phyloP scores from a whole-genome alignment of 2,888 invertebrate species.

The Dicycla oo region DNA sequence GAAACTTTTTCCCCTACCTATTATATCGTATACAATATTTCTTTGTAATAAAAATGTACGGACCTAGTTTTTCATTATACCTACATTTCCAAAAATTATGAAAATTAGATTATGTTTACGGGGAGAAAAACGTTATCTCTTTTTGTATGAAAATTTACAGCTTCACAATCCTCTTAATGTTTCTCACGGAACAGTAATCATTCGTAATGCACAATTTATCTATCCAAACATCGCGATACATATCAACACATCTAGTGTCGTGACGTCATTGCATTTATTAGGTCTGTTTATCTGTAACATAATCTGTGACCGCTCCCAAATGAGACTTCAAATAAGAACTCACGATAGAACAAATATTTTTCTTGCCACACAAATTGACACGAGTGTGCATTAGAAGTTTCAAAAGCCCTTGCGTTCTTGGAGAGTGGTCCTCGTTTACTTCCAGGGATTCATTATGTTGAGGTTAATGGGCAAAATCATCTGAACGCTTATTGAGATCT shows the following conservation, averaged over 20 bases:
- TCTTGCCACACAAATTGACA: neutral
- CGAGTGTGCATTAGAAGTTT: conserved; percentile 8
- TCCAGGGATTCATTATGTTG: conserved; percentile 72
- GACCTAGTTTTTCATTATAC: too few species aligned
- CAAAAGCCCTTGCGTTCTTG: conserved; percentile 49
- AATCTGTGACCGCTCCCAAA: conserved; percentile 33
- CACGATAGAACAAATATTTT: conserved; percentile 31
- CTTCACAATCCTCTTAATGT: too few species aligned
- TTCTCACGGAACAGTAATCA: conserved; percentile 15
- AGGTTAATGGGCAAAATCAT: conserved; percentile 74
- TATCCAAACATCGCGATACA: conserved; percentile 32
- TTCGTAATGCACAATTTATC: conserved; percentile 16
- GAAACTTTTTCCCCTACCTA: too few species aligned
- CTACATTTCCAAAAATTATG: too few species aligned
- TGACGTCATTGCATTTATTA: conserved; percentile 46
- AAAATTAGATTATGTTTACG: too few species aligned
- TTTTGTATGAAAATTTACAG: too few species aligned
- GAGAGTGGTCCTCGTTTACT: conserved; percentile 61
- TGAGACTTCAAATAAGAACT: conserved; percentile 32
- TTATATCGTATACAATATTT: too few species aligned
- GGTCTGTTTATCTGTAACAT: conserved; percentile 47
- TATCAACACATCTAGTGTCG: conserved; percentile 24
- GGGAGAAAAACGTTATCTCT: too few species aligned
- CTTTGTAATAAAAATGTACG: too few species aligned
- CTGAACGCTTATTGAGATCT: conserved; percentile 51